Evolutionary conservation across 2,797 vertebrate genomes (phyloP), one percentile per base, ranked within the genome.

Genomic region (Arnoldichthys spilopterus): DNA sequence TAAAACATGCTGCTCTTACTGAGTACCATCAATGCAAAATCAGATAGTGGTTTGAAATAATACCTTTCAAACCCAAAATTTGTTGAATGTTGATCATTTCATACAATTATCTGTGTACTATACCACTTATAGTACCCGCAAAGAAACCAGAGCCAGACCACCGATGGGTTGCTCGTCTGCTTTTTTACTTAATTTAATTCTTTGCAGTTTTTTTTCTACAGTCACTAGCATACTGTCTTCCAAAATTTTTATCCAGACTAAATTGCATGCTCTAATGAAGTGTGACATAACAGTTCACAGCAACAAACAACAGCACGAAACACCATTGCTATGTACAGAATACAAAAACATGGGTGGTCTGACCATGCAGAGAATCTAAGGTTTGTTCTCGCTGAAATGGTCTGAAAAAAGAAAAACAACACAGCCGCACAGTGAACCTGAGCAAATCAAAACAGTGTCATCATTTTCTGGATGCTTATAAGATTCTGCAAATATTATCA

Each of bases 331-430:
- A 34, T 11, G 3, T 67, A 13, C n/a, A 67, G 40, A 45, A 67
- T 45, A 45, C 37, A 67, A 45, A 64, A 62, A 63, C 61, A 63
- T 37, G 32, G 43, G 43, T 47, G 13, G 43, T 68, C 43, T 43
- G 47, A 6, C 20, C 61, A 63, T 63, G 61, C 59, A 62, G 16
- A 32, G 30, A 32, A 34, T 30, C 3, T 16, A 59, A 15, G 26
- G 32, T 16, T 61, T 32, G 28, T 18, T 6, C 58, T 61, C 6
- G 0, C 16, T 7, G 16, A 15, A 51, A 18, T 20, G 49, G n/a
- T 51, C 20, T 45, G 1, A 51, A n/a, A 51, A 18, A n/a, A n/a
- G n/a, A n/a, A 51, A 51, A 51, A 16, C 3, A 51, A 51, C 18
- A 51, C n/a, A n/a, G n/a, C n/a, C n/a, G n/a, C n/a, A n/a, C n/a